Percentiles rank a stretch among this genome's conserved stretches.
Conservation (phyloP, 2,888 invertebrate species). For the Drosophila recens region DNA sequence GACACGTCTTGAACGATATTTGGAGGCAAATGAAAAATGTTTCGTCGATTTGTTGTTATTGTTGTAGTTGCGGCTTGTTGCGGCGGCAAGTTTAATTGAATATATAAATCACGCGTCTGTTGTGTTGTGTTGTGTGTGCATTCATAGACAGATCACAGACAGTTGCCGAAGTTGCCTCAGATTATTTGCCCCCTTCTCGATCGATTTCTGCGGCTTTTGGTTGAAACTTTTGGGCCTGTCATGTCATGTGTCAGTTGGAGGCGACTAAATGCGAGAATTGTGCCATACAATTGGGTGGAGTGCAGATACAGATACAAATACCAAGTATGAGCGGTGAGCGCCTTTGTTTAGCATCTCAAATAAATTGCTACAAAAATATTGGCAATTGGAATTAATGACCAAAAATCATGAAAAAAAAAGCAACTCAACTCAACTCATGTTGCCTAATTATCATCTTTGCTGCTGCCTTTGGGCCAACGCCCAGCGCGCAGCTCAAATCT, state of each 20-base stretch:
- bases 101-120: constrained; percentile 69
- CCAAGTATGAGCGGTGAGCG: constrained; percentile 29
- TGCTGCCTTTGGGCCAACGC: constrained; percentile 50
- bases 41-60: constrained; percentile 42
- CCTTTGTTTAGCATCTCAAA: constrained; percentile 60
- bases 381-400: constrained; percentile 77
- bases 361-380: constrained; percentile 69
- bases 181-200: neutral
- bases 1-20: constrained; percentile 40
- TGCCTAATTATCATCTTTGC: constrained; percentile 57
- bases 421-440: constrained; percentile 24
- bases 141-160: constrained; percentile 70
- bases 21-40: constrained; percentile 48
- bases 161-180: constrained; percentile 49
- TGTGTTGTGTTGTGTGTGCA: constrained; percentile 53
- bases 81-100: constrained; percentile 72
- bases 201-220: constrained; percentile 30
- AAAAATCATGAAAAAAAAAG: constrained; percentile 7
- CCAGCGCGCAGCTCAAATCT: constrained; percentile 46
- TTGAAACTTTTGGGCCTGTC: constrained; percentile 57
- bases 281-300: constrained; percentile 60
- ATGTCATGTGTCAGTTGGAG: constrained; percentile 76
- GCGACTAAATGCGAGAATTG: constrained; percentile 61
- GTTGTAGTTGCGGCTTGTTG: constrained; percentile 31
- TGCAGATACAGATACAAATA: constrained; percentile 35